Evolutionary conservation across 1,140 invertebrate species (phyloP), one percentile per base, ranked within the genome.

Genomic region (Papilio xuthus): DNA sequence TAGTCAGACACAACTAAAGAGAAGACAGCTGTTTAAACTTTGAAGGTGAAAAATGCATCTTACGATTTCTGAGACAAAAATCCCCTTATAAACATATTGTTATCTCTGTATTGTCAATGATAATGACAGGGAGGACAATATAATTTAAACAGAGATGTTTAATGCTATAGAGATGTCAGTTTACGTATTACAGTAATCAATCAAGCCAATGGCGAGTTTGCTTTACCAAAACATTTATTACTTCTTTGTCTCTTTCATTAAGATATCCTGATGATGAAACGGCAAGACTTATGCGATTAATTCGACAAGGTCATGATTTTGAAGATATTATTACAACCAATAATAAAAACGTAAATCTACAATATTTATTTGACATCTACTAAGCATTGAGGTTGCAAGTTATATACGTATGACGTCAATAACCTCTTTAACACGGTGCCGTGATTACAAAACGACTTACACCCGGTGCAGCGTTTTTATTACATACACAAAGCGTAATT

Each of bases 351-450:
- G 20, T 56, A 56, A 56, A 56, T 20, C 9, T 56, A 56, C 12
- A 26, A 20, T 41, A n/a, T 72, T 72, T 42, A 44, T 10, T 72
- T 47, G 18, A 37, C 32, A 18, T 72, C 28, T 37, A 41, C 20
- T 72, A 72, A 42, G n/a, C 70, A 72, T 47, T 23, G 20, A 42
- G 70, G 42, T n/a, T 60, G 20, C 23, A 60, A 60, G 56, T 60
- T 60, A 72, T 20, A 73, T 44, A 41, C 70, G 20, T 44, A 23
- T 47, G 73, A 56, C 26, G 73, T 75, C 73, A 75, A 75, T 53
- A 75, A 75, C 73, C 73, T 75, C 73, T 37, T 75, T 75, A 53
- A 26, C 50, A 75, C 50, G 73, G 73, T 53, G 8, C 72, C 20
- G 44, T 75, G 23, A 20, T 75, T 75, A 75, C 72, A 56, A 75